These are phyloP conservation scores for Mus spretus DNA, from an alignment of 2,797 vertebrate genomes.

Conservation along the genomic window DNA sequence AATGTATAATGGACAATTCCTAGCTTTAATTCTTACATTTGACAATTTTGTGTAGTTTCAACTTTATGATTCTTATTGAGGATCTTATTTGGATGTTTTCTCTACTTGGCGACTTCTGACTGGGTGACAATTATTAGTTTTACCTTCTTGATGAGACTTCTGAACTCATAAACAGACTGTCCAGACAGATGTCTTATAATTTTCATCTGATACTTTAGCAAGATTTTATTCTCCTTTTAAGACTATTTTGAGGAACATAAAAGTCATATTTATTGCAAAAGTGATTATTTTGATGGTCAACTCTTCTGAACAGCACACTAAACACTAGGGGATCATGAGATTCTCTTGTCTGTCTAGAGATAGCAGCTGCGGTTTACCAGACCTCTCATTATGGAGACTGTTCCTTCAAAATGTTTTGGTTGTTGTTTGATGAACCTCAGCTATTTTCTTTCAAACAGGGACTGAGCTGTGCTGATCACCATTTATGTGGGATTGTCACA, in stretches of 20 bases:
- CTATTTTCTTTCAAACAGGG: not conserved
- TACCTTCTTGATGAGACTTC: not conserved
- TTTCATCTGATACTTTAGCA: not conserved
- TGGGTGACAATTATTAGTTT: not conserved
- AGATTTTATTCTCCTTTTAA: slow-evolving; percentile 6
- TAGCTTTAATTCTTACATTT: not conserved
- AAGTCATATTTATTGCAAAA: not conserved
- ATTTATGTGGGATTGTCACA: not conserved
- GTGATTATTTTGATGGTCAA: not conserved
- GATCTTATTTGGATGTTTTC: not conserved
- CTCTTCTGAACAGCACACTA: not conserved
- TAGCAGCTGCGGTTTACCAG: not conserved
- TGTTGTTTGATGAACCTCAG: not conserved
- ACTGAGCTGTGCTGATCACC: not conserved
- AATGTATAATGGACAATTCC: not conserved
- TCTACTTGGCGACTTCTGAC: not conserved
- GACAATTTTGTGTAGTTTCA: not conserved
- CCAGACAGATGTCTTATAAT: not conserved
- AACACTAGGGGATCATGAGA: not conserved
- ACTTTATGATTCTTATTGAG: not conserved
- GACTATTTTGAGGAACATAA: not conserved
- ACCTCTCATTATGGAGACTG: not conserved
- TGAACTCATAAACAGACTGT: not conserved
- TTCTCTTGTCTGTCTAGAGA: not conserved
- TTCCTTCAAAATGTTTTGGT: not conserved